phyloP scores from a whole-genome alignment of 2,113 vertebrate genomes.

The Monopterus albus region DNA sequence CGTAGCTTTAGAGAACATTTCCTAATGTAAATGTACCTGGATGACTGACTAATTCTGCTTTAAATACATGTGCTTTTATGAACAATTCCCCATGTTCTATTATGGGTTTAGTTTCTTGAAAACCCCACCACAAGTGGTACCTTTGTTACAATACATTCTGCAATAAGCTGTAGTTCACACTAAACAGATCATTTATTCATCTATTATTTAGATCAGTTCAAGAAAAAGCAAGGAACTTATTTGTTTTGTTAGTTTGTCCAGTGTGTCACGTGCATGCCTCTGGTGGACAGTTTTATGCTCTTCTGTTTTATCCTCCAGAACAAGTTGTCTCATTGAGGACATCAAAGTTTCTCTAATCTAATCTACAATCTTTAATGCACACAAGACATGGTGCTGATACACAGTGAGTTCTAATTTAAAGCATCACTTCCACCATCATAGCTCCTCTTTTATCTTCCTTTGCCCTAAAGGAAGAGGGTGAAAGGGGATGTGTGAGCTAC shows the following conservation, averaged over 20 bases:
- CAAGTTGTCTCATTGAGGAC: slow-evolving; percentile 55
- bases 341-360: slow-evolving; percentile 67
- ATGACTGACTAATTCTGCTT: background rate
- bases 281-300: slow-evolving; percentile 25
- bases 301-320: slow-evolving; percentile 41
- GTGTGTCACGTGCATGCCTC: slow-evolving; percentile 18
- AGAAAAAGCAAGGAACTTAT: slow-evolving; percentile 10
- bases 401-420: slow-evolving; percentile 60
- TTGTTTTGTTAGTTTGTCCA: slow-evolving; percentile 22
- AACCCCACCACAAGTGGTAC: background rate
- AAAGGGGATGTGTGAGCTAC: background rate
- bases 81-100: no score
- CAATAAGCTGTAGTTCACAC: background rate
- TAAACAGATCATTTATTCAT: no score
- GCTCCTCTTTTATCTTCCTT: slow-evolving; percentile 44
- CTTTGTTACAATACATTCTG: background rate
- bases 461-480: slow-evolving; percentile 27
- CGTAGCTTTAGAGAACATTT: background rate
- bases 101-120: background rate
- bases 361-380: slow-evolving; percentile 62
- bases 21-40: background rate
- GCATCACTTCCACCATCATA: slow-evolving; percentile 16
- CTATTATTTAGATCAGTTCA: no score
- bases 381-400: slow-evolving; percentile 40
- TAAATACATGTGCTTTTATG: background rate